Evolutionary conservation across 2,797 vertebrate genomes (phyloP), one percentile per base, ranked within the genome.

Genomic region (Hydrocynus forskahlii): DNA sequence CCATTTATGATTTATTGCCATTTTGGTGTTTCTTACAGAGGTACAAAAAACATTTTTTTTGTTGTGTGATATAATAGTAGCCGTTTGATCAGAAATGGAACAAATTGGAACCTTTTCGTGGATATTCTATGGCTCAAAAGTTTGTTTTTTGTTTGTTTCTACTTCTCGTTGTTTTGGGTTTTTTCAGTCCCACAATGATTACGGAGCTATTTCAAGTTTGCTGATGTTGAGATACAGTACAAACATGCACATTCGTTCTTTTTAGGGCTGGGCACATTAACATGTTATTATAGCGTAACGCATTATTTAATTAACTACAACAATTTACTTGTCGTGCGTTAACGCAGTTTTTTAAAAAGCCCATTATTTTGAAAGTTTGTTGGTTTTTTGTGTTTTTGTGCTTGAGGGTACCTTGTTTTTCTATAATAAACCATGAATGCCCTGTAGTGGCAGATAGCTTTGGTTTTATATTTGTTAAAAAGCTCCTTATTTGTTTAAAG

Each of bases 1-100:
- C 95, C 95, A 96, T 95, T 95, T 95, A 29, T 95, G 92, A 95
- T 96, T 98, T 97, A 97, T 97, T 97, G 94, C 92, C 89, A 91
- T 94, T 91, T 29, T 29, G 93, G 90, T 91, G 92, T 89, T 94
- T 91, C 88, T 90, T 92, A 94, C 93, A 95, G 91, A 91, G 95
- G 89, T 91, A 88, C 88, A 91, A 89, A 92, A 88, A 89, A 91
- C 87, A 80, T 85, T 16, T 52, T 29, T 29, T 29, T n/a, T 29
- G 29, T 79, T 67, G 87, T 89, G 87, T 92, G 84, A 88, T 91
- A 90, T 88, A 81, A 90, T 86, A 88, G 67, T 72, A 82, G 81
- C 60, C 88, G 86, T 84, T 84, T 60, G 66, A 81, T 43, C 43
- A 43, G 6, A 43, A 6, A 43, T 43, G 1, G 43, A 9, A 43